phyloP scores from a whole-genome alignment of 92 coral and sea anemone genomes.

The Porites lobata region DNA sequence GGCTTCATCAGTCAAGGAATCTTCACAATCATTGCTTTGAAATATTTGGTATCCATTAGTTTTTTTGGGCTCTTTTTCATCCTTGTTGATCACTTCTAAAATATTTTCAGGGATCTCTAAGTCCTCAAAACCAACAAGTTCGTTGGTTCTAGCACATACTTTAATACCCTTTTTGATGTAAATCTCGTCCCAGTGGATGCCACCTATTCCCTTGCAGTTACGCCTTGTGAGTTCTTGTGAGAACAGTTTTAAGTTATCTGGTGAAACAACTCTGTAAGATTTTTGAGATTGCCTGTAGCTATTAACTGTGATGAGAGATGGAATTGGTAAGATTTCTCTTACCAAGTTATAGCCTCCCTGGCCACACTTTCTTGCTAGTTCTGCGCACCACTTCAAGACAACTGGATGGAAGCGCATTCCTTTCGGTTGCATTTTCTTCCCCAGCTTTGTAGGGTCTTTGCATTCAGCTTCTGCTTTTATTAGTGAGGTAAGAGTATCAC shows the following conservation, averaged over 20 bases:
- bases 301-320: not conserved
- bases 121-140: constrained; percentile 46
- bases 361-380: constrained; percentile 37
- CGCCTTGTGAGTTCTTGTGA: constrained; percentile 6
- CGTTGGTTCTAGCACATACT: constrained; percentile 41
- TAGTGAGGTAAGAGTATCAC: constrained; percentile 7
- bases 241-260: not conserved
- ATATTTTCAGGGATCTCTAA: constrained; percentile 16
- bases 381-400: constrained; percentile 45
- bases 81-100: not conserved
- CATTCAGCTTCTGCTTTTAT: not conserved
- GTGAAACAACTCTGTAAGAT: not conserved
- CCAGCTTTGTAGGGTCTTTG: not conserved
- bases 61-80: not conserved
- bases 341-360: constrained; percentile 38
- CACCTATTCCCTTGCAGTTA: constrained; percentile 42
- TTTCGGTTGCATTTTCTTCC: not conserved
- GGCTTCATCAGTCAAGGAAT: constrained; percentile 1
- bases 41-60: not conserved
- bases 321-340: constrained; percentile 19
- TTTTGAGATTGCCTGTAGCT: not conserved
- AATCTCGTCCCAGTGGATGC: constrained; percentile 58
- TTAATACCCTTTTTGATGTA: constrained; percentile 43
- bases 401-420: constrained; percentile 55
- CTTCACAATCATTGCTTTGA: not conserved